Base-by-base conservation (phyloP, 2,797 vertebrate species). In the Xyrichtys novacula region DNA sequence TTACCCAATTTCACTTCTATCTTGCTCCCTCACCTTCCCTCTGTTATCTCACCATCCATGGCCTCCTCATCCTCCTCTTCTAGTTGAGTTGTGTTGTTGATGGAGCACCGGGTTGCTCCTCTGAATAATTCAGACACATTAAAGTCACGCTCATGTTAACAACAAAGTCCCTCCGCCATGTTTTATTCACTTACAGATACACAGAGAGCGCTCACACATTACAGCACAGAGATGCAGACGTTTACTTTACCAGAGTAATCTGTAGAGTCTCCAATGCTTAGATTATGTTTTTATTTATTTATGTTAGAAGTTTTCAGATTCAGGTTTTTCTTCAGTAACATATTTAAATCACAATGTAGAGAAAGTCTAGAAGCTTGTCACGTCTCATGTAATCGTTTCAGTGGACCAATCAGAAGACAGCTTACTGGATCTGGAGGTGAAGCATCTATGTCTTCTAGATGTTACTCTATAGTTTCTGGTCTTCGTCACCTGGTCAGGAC, bases 121-220 rank as follows among this genome's bases (percentile, higher is more conserved):
- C 26, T 86, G 38, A 88, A 88, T 91, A 56, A 89, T 89, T 91
- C 65, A 90, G 29, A 55, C 62, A 70, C 84, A 80, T 84, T 88
- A 79, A 85, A 85, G 60, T 74, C 61, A 69, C 31, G 50, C 59
- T 85, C 23, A 6, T 85, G 78, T 83, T 82, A 81, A 89, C 85
- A 85, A 68, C 69, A 52, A 26, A 65, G 49, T 64, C 67, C 65
- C 66, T 71, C 22, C 0, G 29, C 55, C 55, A 81, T 89, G 53
- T 80, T 87, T 89, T 84, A 89, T 89, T 89, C 53, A 89, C 57
- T 6, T 31, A 16, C 19, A 38, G 28, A 67, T 20, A 52, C 52
- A 68, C 20, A 2, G 38, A 46, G 23, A 4, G n/a, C 44, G n/a
- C 44, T 46, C 10, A 16, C 44, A 15, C 16, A 25, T 25, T 23